phyloP scores from a whole-genome alignment of 2,888 invertebrate species.

The Dichetophora obliterata region DNA sequence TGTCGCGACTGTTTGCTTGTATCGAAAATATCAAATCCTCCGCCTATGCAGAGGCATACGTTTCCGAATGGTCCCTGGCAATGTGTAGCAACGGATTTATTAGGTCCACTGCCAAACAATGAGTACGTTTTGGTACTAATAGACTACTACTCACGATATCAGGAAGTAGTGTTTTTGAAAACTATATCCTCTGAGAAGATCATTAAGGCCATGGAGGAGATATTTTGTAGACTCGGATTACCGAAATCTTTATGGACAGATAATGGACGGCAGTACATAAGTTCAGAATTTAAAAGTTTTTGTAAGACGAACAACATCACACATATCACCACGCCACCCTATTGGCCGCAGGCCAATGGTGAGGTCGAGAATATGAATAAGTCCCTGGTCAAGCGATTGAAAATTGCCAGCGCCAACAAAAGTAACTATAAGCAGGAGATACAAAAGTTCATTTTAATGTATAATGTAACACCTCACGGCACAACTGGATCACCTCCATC shows the following conservation, averaged over 20 bases:
- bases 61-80: slow-evolving; percentile 20
- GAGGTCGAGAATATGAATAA: background rate
- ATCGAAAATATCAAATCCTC: slow-evolving; percentile 34
- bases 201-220: too few species aligned
- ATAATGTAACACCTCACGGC: too few species aligned
- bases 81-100: slow-evolving; percentile 35
- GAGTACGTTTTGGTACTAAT: slow-evolving; percentile 43
- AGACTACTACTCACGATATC: too few species aligned
- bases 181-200: slow-evolving; percentile 38
- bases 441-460: too few species aligned
- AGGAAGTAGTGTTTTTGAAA: background rate
- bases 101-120: slow-evolving; percentile 40
- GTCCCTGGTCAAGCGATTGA: slow-evolving; percentile 39
- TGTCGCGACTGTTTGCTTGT: slow-evolving; percentile 42
- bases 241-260: too few species aligned
- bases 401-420: slow-evolving; percentile 38
- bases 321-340: background rate
- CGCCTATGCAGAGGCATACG: slow-evolving; percentile 40
- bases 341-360: background rate
- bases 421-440: too few species aligned
- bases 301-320: background rate
- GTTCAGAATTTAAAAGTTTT: slow-evolving; percentile 10
- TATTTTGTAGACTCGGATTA: too few species aligned
- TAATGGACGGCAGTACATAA: too few species aligned
- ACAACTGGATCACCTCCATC: too few species aligned